phyloP scores from a whole-genome alignment of 1,140 invertebrate genomes.

The Aethina tumida region DNA sequence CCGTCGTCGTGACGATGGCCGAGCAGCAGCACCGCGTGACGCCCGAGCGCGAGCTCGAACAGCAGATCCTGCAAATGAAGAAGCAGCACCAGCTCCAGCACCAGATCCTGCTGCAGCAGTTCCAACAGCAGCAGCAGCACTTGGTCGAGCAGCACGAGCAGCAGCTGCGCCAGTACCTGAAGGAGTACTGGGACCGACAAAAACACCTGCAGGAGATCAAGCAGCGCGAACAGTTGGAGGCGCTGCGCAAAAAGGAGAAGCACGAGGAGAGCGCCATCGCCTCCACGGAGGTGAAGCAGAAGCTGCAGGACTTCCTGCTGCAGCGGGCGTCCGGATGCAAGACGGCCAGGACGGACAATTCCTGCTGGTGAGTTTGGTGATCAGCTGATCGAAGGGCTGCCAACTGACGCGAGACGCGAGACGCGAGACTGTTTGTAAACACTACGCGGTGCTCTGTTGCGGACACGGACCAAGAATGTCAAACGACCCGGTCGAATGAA shows the following conservation, averaged over 20 bases:
- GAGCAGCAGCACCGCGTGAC: slow-evolving; percentile 30
- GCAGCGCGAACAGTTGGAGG: slow-evolving; percentile 71
- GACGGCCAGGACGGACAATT: slow-evolving; percentile 41
- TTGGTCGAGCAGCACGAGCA: slow-evolving; percentile 62
- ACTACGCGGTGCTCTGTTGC: slow-evolving; percentile 3
- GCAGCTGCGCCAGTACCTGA: slow-evolving; percentile 57
- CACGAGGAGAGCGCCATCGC: slow-evolving; percentile 91
- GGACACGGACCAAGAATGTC: too few relatives aligned
- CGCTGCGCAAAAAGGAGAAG: slow-evolving; percentile 82
- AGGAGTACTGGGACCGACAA: slow-evolving; percentile 42
- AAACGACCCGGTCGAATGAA: too few relatives aligned
- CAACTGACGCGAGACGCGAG: too few relatives aligned
- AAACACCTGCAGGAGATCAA: slow-evolving; percentile 59
- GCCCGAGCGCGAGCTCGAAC: slow-evolving; percentile 34
- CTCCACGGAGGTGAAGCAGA: slow-evolving; percentile 91
- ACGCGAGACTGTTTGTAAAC: slow-evolving; percentile 29
- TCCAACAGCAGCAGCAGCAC: slow-evolving; percentile 59
- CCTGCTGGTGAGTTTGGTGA: slow-evolving; percentile 33
- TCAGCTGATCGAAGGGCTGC: slow-evolving; percentile 18
- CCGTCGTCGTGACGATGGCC: slow-evolving; percentile 24
- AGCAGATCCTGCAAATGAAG: slow-evolving; percentile 46
- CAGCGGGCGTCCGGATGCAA: slow-evolving; percentile 37
- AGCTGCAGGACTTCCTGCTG: slow-evolving; percentile 56
- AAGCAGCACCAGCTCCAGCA: slow-evolving; percentile 66
- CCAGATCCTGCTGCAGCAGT: slow-evolving; percentile 57